A percentile compares a stretch with the other conserved stretches of the same genome.
Conservation (phyloP, 1,140 invertebrate genomes). For the Gonioctena quinquepunctata region DNA sequence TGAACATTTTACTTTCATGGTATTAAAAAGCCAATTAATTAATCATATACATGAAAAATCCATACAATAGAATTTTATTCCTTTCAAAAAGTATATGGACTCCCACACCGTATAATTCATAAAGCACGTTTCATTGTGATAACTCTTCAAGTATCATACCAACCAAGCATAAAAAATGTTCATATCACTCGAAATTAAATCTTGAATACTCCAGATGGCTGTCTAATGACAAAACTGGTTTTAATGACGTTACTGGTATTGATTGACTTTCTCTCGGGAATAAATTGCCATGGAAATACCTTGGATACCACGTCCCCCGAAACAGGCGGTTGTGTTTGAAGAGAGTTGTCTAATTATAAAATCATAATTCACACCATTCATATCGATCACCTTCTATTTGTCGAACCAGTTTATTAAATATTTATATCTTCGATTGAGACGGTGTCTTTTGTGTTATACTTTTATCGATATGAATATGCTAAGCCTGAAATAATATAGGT, state of each 20-base stretch:
- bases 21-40: too few relatives aligned
- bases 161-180: too few relatives aligned
- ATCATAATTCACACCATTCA: constrained; percentile 14
- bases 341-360: constrained; percentile 7
- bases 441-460: neutral
- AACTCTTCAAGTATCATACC: too few relatives aligned
- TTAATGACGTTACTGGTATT: constrained; percentile 10
- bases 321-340: neutral
- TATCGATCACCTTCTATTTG: neutral
- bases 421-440: neutral
- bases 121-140: too few relatives aligned
- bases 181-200: too few relatives aligned
- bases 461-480: neutral
- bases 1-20: too few relatives aligned
- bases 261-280: constrained; percentile 4
- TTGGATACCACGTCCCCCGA: neutral
- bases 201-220: neutral
- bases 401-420: neutral
- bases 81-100: too few relatives aligned
- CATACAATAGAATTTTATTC: too few relatives aligned
- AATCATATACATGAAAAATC: too few relatives aligned
- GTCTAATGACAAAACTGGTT: neutral
- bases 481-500: constrained; percentile 4
- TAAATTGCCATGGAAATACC: constrained; percentile 14
- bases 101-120: too few relatives aligned